Evolutionary conservation across 1,140 invertebrate species (phyloP), one percentile per base, ranked within the genome.

Genomic region (Semibalanus balanoides): DNA sequence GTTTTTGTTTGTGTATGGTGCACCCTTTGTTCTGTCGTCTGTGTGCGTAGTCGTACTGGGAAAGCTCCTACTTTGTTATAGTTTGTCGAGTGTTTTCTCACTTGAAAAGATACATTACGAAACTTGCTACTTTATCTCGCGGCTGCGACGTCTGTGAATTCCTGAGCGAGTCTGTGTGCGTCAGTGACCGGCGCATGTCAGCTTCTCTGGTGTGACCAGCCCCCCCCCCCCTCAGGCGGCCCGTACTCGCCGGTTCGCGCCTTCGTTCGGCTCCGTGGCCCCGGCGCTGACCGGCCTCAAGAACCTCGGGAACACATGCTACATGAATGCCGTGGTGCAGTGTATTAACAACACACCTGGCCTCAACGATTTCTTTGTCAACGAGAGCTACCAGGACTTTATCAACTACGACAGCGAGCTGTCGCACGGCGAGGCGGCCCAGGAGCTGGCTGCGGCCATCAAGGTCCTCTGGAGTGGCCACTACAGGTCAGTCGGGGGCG

Each of bases 391-490:
- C 71, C 40, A 30, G 74, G 28, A 28, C 28, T 74, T 30, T 29
- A 31, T 74, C 22, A 74, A 43, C 40, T 30, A 30, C 40, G 64
- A 69, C 28, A 74, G 40, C 40, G n/a, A 43, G 40, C n/a, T 76
- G 64, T 76, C 30, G n/a, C 3, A 22, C 64, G 90, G 89, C 7
- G 88, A 89, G 78, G 87, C 93, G 35, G 90, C 89, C 0, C 89
- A 90, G 79, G 90, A 93, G 84, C 86, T 94, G 73, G 90, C 90
- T 51, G 88, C 89, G 25, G 87, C 93, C 7, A 88, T 93, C 30
- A 88, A 88, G 79, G 88, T 88, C 76, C 85, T 94, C 35, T 92
- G 91, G 90, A 87, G 87, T 75, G 90, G 90, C 0, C 87, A 92
- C 79, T 91, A 89, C 80, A 89, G 90, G 80, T 92, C 88, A 79